phyloP scores from a whole-genome alignment of 2,113 vertebrate species.

The Paramormyrops kingsleyae region DNA sequence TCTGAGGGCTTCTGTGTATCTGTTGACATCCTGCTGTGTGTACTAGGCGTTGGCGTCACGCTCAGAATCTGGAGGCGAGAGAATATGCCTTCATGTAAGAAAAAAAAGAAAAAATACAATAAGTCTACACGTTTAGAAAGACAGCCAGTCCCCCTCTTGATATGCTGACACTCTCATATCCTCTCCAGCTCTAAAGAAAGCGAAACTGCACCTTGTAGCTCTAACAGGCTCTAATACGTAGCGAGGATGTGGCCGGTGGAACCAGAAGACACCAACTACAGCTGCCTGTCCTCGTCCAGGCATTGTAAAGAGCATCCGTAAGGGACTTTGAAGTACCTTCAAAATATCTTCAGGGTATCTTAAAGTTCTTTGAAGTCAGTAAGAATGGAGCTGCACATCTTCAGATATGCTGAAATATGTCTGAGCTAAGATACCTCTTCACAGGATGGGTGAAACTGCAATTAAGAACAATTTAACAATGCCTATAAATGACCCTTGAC shows the following conservation, averaged over 20 bases:
- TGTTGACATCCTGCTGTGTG: background rate
- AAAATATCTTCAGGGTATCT: background rate
- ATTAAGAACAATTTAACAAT: background rate
- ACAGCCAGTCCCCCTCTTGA: background rate
- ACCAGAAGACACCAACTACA: background rate
- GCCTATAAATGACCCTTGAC: background rate
- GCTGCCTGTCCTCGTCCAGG: background rate
- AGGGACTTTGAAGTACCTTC: background rate
- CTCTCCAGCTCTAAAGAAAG: background rate
- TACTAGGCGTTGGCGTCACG: background rate
- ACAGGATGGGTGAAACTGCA: background rate
- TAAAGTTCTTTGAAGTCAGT: background rate
- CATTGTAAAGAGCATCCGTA: background rate
- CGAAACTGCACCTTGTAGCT: background rate
- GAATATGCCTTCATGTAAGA: background rate
- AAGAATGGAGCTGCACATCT: background rate
- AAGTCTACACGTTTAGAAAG: background rate
- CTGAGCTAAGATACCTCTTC: background rate
- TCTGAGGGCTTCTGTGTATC: background rate
- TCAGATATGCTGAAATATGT: background rate
- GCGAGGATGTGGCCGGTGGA: background rate
- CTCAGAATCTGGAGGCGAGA: background rate
- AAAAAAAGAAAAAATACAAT: background rate
- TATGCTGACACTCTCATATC: background rate
- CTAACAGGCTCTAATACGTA: background rate